Percentiles rank a stretch among this genome's conserved stretches.
These are phyloP conservation scores for Drosophila siamana DNA, from an alignment of 2,888 invertebrate genomes.

Conservation along the genomic window DNA sequence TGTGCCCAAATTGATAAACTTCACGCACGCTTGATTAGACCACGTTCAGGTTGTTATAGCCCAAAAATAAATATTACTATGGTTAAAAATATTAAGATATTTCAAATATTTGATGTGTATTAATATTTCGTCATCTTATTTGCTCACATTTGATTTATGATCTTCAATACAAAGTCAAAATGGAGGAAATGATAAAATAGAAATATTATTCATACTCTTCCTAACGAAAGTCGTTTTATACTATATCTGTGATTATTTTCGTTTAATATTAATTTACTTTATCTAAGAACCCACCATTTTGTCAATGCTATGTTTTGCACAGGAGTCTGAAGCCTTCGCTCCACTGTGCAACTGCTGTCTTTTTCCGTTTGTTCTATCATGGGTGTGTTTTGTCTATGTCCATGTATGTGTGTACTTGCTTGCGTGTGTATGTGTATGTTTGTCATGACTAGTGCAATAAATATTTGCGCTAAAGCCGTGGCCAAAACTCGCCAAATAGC, in stretches of 20 bases:
- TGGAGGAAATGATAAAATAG: background rate
- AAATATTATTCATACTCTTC: background rate
- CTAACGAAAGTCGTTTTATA: no score
- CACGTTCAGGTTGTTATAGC: slow-evolving; percentile 12
- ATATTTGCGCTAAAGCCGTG: slow-evolving; percentile 73
- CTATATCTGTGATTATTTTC: no score
- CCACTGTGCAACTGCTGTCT: slow-evolving; percentile 63
- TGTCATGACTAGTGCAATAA: slow-evolving; percentile 74
- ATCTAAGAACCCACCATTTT: no score
- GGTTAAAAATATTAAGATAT: slow-evolving; percentile 7
- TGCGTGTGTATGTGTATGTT: slow-evolving; percentile 39
- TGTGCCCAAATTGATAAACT: slow-evolving; percentile 52
- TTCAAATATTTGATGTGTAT: slow-evolving; percentile 6
- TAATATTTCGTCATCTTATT: slow-evolving; percentile 11
- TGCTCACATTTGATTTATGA: background rate
- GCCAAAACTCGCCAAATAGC: slow-evolving; percentile 67
- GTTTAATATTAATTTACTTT: no score
- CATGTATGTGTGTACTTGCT: slow-evolving; percentile 5
- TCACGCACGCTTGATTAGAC: slow-evolving; percentile 46
- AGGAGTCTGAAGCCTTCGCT: background rate
- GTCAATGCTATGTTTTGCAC: background rate
- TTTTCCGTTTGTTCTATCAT: slow-evolving; percentile 43
- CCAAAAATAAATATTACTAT: slow-evolving; percentile 8
- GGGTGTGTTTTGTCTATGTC: slow-evolving; percentile 36
- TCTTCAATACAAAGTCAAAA: background rate